Percentiles rank a stretch among this genome's conserved stretches.
phyloP scores from a whole-genome alignment of 1,140 invertebrate genomes.

The Drosophila arawakana region DNA sequence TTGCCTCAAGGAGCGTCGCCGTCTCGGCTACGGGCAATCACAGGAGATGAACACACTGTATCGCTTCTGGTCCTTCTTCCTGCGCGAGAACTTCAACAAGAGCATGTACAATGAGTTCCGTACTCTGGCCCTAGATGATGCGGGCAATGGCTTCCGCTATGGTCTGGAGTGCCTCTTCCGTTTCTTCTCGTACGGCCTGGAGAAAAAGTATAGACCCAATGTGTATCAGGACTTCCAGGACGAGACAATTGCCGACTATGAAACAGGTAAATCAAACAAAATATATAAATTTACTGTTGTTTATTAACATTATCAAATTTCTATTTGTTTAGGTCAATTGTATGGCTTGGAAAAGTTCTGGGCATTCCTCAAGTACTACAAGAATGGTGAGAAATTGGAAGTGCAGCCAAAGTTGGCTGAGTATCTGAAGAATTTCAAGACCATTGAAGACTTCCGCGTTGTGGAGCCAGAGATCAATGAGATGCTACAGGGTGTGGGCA shows the following conservation, averaged over 20 bases:
- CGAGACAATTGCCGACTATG: constrained; percentile 96
- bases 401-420: constrained; percentile 92
- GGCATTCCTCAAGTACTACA: constrained; percentile 98
- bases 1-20: constrained; percentile 97
- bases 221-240: constrained; percentile 98
- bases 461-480: constrained; percentile 88
- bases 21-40: constrained; percentile 95
- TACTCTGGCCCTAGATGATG: constrained; percentile 95
- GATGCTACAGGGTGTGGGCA: constrained; percentile 85
- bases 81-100: constrained; percentile 98
- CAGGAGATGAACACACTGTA: constrained; percentile 99
- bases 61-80: constrained; percentile 99
- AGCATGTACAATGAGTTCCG: constrained; percentile 99
- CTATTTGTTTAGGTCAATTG: constrained; percentile 91
- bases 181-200: constrained; percentile 99
- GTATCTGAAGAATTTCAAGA: constrained; percentile 95
- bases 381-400: constrained; percentile 90
- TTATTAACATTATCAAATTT: background rate
- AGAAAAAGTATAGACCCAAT: constrained; percentile 96
- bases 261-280: constrained; percentile 89
- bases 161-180: constrained; percentile 98
- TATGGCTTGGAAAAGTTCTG: constrained; percentile 99
- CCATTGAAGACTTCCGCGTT: constrained; percentile 96
- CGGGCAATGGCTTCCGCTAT: constrained; percentile 94
- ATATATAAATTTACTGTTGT: background rate